Base-by-base conservation (phyloP, 35 echinoderm and acorn worm species). In the Apostichopus japonicus region DNA sequence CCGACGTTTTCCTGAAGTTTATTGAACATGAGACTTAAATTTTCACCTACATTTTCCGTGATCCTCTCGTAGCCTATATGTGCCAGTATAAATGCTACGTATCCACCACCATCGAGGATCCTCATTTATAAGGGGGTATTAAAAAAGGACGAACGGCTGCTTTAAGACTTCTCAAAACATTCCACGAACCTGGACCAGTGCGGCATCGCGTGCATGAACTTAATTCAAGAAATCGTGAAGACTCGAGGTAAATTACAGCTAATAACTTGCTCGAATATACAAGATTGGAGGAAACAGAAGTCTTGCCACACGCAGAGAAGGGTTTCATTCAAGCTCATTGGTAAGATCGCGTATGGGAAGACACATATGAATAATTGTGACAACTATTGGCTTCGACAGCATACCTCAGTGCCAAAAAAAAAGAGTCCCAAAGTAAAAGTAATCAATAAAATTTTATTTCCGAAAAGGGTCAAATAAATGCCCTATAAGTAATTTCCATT, bases 201-300 rank as follows among this genome's bases (percentile, higher is more conserved):
- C 53, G 81, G 54, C 81, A 84, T 84, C 51, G 81, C 81, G 81
- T 84, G 81, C 81, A 23, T 23, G 54, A 16, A 58, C 53, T 84
- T 57, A 84, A 55, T 84, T 57, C 81, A 57, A 57, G 17, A 16
- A 58, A 57, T 59, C 55, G 81, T 57, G 81, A 84, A 59, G 56
- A 84, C 81, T 55, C 81, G 81, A 84, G 53, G 54, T 84, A 58
- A 84, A 84, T 84, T 59, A 84, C 56, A 84, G 5, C 56, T 84
- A 59, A 59, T 84, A 84, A 84, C 54, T 57, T 84, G 23, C 55
- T 23, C 81, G 53, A 83, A 53, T 23, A 75, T 75, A 22, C 4
- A 23, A 57, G 56, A 84, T 84, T 84, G n/a, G 56, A 84, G 81
- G 81, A 84, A 84, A 54, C 81, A 58, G n/a, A 23, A 8, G 53